These are phyloP conservation scores for Brachionus plicatilis DNA, from an alignment of 1,140 invertebrate genomes.

Conservation along the genomic window DNA sequence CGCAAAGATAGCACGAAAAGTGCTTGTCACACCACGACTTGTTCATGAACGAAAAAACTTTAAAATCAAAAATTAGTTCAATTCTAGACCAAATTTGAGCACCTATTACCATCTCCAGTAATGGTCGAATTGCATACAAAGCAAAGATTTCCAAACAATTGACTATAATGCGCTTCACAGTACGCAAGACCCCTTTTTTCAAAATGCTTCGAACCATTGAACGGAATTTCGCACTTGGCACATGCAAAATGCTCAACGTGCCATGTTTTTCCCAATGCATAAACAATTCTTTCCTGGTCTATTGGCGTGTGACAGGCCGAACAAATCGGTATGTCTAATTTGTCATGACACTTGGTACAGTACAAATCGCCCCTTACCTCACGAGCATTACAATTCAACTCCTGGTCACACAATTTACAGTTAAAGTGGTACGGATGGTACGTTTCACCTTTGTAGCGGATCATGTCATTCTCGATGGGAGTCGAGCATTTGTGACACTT, in stretches of 20 bases:
- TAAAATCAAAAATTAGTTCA: slow-evolving; percentile 42
- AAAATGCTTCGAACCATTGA: slow-evolving; percentile 95
- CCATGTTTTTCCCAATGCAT: slow-evolving; percentile 97
- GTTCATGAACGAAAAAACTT: slow-evolving; percentile 62
- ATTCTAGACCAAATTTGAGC: not conserved
- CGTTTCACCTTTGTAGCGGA: slow-evolving; percentile 89
- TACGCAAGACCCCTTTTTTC: slow-evolving; percentile 97
- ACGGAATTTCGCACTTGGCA: slow-evolving; percentile 98
- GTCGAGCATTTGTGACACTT: not conserved
- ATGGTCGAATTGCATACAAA: slow-evolving; percentile 98
- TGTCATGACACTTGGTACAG: slow-evolving; percentile 94
- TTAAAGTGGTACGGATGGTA: slow-evolving; percentile 99
- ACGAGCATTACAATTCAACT: slow-evolving; percentile 73
- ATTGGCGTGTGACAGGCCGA: slow-evolving; percentile 72
- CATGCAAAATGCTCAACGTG: slow-evolving; percentile 99
- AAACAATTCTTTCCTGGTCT: slow-evolving; percentile 83
- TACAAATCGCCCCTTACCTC: slow-evolving; percentile 93
- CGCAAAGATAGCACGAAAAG: slow-evolving; percentile 96
- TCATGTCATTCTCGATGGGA: slow-evolving; percentile 89
- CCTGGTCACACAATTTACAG: slow-evolving; percentile 66
- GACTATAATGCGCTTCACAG: slow-evolving; percentile 97
- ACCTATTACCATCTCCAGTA: slow-evolving; percentile 77
- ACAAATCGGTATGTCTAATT: slow-evolving; percentile 93
- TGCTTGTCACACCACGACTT: slow-evolving; percentile 99
- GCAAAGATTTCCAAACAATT: slow-evolving; percentile 95